phyloP scores from a whole-genome alignment of 2,888 invertebrate species.

The Drosophila longiperda region DNA sequence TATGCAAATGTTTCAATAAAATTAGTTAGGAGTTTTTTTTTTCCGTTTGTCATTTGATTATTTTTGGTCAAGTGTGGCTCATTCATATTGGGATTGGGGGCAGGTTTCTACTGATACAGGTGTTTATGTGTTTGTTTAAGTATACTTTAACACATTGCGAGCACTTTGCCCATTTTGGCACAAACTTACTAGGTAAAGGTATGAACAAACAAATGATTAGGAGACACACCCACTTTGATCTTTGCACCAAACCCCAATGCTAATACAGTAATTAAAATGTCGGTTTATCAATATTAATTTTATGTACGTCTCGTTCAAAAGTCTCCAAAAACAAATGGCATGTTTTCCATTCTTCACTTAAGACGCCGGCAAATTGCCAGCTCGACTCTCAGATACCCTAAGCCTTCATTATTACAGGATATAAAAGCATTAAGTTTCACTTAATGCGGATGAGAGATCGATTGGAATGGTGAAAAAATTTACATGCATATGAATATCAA shows the following conservation, averaged over 20 bases:
- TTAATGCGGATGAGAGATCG: background rate
- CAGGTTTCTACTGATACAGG: slow-evolving; percentile 39
- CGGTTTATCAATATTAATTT: slow-evolving; percentile 54
- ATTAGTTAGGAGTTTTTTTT: background rate
- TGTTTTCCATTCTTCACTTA: slow-evolving; percentile 20
- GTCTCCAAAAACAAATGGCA: slow-evolving; percentile 17
- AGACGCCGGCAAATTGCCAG: slow-evolving; percentile 15
- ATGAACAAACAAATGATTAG: background rate
- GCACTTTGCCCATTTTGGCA: slow-evolving; percentile 1
- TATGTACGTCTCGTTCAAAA: slow-evolving; percentile 38
- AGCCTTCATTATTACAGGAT: background rate
- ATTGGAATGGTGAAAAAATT: background rate
- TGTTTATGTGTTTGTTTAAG: background rate
- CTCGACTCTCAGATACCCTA: background rate
- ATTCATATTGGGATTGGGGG: slow-evolving; percentile 31
- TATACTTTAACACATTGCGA: background rate
- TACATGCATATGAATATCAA: background rate
- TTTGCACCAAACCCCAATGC: slow-evolving; percentile 47
- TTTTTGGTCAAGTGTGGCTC: slow-evolving; percentile 6
- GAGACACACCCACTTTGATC: slow-evolving; percentile 69
- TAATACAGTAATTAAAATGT: slow-evolving; percentile 39
- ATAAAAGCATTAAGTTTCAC: background rate
- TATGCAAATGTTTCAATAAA: background rate
- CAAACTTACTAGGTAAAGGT: slow-evolving; percentile 21
- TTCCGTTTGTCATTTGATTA: background rate